Evolutionary conservation across 2,113 vertebrate genomes (phyloP).

Genomic region (Podarcis muralis): DNA sequence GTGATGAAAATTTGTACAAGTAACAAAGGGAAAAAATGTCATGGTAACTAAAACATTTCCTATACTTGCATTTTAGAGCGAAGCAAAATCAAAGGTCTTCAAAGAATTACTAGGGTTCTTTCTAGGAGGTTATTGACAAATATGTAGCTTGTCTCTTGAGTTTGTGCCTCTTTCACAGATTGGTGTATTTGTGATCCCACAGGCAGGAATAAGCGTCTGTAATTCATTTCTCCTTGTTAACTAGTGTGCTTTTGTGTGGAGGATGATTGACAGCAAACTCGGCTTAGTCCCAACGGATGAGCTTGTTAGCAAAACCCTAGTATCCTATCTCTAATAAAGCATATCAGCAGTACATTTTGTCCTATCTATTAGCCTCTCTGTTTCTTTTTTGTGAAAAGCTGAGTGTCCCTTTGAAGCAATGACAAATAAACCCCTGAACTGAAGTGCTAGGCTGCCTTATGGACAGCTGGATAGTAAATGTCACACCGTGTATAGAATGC

Average conservation of each 20-base stretch:
- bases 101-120: slow-evolving; percentile 84
- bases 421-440: slow-evolving; percentile 90
- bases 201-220: slow-evolving; percentile 85
- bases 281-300: slow-evolving; percentile 86
- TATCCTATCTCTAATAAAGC: slow-evolving; percentile 89
- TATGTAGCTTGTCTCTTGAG: slow-evolving; percentile 84
- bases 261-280: slow-evolving; percentile 90
- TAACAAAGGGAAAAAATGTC: slow-evolving; percentile 82
- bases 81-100: slow-evolving; percentile 85
- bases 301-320: slow-evolving; percentile 89
- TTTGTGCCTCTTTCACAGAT: slow-evolving; percentile 86
- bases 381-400: slow-evolving; percentile 91
- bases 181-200: slow-evolving; percentile 86
- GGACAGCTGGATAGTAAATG: slow-evolving; percentile 92
- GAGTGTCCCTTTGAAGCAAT: slow-evolving; percentile 90
- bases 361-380: slow-evolving; percentile 91
- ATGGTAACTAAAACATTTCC: slow-evolving; percentile 86
- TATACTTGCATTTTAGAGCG: slow-evolving; percentile 81
- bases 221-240: slow-evolving; percentile 87
- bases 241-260: slow-evolving; percentile 83
- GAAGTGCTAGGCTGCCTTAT: slow-evolving; percentile 89
- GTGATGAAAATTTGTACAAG: slow-evolving; percentile 82
- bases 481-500: slow-evolving; percentile 89
- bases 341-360: slow-evolving; percentile 90
- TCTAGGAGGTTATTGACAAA: slow-evolving; percentile 87